Conservation (phyloP, 2,888 invertebrate genomes). For the Hydrotaea cyrtoneurina region DNA sequence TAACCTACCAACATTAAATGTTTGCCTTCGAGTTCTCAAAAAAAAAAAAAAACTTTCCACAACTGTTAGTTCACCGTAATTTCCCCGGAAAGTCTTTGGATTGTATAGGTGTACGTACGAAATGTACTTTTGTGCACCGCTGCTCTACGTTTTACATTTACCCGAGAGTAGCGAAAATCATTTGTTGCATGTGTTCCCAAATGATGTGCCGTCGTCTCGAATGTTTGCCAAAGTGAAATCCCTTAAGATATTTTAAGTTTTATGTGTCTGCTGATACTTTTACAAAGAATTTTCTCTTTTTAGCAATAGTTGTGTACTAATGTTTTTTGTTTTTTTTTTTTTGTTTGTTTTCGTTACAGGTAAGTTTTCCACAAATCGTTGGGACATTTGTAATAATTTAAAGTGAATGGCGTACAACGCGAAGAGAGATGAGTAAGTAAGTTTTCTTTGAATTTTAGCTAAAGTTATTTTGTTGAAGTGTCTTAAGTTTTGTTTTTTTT, state of each 20-base stretch:
- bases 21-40: not conserved
- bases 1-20: not conserved
- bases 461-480: not conserved
- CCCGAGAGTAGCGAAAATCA: not conserved
- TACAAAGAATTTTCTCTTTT: not conserved
- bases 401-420: not conserved
- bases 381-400: not conserved
- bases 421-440: constrained; percentile 37
- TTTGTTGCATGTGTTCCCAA: not conserved
- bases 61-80: not conserved
- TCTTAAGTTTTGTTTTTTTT: too few relatives aligned
- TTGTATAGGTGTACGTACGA: not conserved
- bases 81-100: not conserved
- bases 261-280: not conserved
- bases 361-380: not conserved
- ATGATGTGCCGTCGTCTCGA: not conserved
- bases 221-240: not conserved
- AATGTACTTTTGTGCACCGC: not conserved
- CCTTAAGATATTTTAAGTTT: constrained; percentile 21
- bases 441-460: not conserved
- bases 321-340: constrained; percentile 1
- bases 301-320: not conserved
- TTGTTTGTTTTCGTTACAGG: constrained; percentile 19
- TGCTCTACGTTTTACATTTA: not conserved
- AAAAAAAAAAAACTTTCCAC: not conserved